Evolutionary conservation across 92 coral and sea anemone species (phyloP).

Genomic region (Phenganax marumi): DNA sequence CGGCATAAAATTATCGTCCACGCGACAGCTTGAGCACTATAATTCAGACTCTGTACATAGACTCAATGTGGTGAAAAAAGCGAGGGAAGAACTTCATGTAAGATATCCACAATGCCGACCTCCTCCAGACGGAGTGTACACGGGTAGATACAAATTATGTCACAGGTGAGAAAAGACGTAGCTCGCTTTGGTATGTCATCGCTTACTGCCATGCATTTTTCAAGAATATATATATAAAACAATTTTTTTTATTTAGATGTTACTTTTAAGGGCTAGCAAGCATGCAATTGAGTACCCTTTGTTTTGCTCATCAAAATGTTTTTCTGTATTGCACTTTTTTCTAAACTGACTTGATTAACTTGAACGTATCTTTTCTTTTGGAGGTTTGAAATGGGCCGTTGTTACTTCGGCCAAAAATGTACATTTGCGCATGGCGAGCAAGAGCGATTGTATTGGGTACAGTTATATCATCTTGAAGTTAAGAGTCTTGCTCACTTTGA

Average conservation of each 20-base stretch:
- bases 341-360: background rate
- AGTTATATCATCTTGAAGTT: slow-evolving; percentile 3
- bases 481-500: background rate
- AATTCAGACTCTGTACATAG: slow-evolving; percentile 16
- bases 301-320: too few relatives aligned
- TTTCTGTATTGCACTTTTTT: background rate
- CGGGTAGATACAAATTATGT: slow-evolving; percentile 33
- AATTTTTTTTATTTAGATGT: background rate
- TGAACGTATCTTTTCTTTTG: background rate
- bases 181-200: background rate
- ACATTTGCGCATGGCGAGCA: slow-evolving; percentile 62
- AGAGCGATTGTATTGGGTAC: slow-evolving; percentile 47
- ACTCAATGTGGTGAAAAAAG: background rate
- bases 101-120: background rate
- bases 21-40: background rate
- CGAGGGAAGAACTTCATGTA: background rate
- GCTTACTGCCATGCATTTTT: background rate
- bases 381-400: slow-evolving; percentile 38
- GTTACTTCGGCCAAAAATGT: slow-evolving; percentile 40
- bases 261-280: too few relatives aligned
- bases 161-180: background rate
- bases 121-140: slow-evolving; percentile 19
- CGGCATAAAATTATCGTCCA: background rate
- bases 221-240: background rate
- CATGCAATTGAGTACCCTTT: too few relatives aligned